Conservation (phyloP, 2,797 vertebrate species). For the Sebastes paucispinis region DNA sequence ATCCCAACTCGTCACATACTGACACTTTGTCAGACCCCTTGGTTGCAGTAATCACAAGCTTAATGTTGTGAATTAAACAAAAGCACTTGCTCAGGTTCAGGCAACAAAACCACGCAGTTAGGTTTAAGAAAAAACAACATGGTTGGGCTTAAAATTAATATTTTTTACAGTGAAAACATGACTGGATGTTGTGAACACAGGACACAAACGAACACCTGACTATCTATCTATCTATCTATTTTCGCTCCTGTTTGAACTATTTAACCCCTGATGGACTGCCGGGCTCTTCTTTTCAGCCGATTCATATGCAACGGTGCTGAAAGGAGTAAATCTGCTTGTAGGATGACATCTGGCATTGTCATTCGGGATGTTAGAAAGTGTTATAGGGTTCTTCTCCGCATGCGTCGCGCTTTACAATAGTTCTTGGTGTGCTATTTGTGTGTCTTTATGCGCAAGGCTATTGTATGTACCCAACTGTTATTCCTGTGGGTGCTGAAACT, state of each 20-base stretch:
- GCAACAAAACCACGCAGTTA: no score
- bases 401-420: slow-evolving; percentile 73
- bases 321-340: slow-evolving; percentile 64
- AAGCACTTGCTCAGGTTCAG: no score
- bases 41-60: no score
- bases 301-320: slow-evolving; percentile 43
- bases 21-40: no score
- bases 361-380: slow-evolving; percentile 75
- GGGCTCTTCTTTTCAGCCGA: slow-evolving; percentile 30
- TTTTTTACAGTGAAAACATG: no score
- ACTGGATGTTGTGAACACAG: no score
- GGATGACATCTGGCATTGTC: slow-evolving; percentile 71
- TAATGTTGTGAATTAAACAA: no score
- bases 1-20: no score
- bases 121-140: no score
- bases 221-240: background rate
- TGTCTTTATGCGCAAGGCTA: slow-evolving; percentile 65
- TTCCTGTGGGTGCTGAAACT: slow-evolving; percentile 60
- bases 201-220: no score
- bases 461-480: slow-evolving; percentile 67
- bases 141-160: no score
- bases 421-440: slow-evolving; percentile 58
- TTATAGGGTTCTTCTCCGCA: slow-evolving; percentile 61
- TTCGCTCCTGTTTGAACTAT: slow-evolving; percentile 43
- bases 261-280: slow-evolving; percentile 29